Evolutionary conservation across 2,797 vertebrate species (phyloP).

Genomic region (Loriculus beryllinus): DNA sequence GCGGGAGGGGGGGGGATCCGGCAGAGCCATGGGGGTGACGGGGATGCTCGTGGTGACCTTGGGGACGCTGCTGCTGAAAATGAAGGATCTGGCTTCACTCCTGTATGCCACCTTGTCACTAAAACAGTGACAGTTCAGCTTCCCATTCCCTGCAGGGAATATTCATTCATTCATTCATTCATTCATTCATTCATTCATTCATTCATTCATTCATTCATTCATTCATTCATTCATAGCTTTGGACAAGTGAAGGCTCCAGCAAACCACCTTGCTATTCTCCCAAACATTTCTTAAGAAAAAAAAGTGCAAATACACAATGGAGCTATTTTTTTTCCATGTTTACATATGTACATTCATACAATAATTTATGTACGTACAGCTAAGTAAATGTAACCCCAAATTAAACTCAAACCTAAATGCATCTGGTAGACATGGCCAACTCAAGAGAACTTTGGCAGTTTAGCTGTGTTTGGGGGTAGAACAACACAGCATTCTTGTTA

Average conservation of each 20-base stretch:
- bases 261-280: background rate
- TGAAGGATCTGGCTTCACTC: background rate
- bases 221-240: background rate
- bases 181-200: background rate
- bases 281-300: rapidly evolving
- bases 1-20: no score
- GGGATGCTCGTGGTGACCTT: no score
- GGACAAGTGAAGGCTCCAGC: background rate
- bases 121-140: background rate
- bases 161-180: background rate
- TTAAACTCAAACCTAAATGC: no score
- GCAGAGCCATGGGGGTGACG: no score
- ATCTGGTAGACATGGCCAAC: background rate
- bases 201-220: background rate
- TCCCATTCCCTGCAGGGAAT: background rate
- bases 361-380: rapidly evolving
- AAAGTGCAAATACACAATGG: rapidly evolving
- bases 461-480: background rate
- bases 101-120: background rate
- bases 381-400: background rate
- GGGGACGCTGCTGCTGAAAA: background rate
- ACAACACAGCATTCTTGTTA: rapidly evolving
- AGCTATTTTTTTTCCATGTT: rapidly evolving
- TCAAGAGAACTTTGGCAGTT: background rate
- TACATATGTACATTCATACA: rapidly evolving